Base-by-base conservation (phyloP, 2,797 vertebrate genomes). In the Hipposideros larvatus region DNA sequence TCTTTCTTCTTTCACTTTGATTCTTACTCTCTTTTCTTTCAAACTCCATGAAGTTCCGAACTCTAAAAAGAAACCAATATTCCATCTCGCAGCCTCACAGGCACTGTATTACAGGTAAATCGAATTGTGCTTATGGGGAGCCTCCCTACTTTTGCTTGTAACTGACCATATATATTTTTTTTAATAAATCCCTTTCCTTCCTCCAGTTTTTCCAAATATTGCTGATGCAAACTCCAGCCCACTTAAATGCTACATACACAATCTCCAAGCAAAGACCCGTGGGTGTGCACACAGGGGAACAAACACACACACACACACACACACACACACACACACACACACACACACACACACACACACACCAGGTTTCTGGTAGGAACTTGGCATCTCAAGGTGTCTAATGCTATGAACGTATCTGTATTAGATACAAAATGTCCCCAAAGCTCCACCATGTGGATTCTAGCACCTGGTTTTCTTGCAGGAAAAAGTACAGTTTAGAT, bases 11-110 rank as follows among this genome's bases (percentile, higher is more conserved):
- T 59, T 70, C 51, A 70, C 16, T 41, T 82, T 84, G n/a, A 95
- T 91, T 90, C 77, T 70, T 68, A 31, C 31, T 89, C 74, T 55
- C 46, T 19, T 70, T 91, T 94, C 90, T 83, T 95, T 82, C n/a
- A 34, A 87, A 65, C 5, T 37, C 46, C 74, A 15, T 86, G 48
- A 82, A 77, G 21, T 77, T 87, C 70, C 68, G 68, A 92, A 78
- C 41, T 92, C 43, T 79, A 78, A 87, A n/a, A 65, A 59, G 63
- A 90, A 92, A 87, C 7, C 55, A 66, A 14, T 43, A 63, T 19
- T 75, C 57, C 80, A 13, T 10, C 57, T 75, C 41, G 2, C 24
- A 65, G 34, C 11, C 11, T 87, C 8, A 0, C 11, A 24, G 37
- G 48, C 1, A 28, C 43, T 37, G 19, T n/a, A 37, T 83, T 66